Conservation (phyloP, 2,888 invertebrate genomes). For the Sthenelais limicola region DNA sequence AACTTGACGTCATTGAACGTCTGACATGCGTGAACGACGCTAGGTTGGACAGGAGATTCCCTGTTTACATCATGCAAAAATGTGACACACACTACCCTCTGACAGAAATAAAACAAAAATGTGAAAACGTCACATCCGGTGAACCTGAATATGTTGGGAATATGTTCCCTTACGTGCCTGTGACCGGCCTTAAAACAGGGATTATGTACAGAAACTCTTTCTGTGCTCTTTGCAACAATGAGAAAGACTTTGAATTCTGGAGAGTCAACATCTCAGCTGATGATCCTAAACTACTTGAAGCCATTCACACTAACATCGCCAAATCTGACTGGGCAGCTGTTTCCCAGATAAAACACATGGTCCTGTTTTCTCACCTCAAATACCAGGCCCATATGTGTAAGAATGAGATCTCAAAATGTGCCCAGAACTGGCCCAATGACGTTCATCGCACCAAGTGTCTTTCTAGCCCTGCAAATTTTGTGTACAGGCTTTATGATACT, state of each 20-base stretch:
- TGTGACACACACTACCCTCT: constrained; percentile 12
- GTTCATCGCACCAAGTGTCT: neutral
- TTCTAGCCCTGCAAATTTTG: neutral
- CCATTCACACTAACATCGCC: neutral
- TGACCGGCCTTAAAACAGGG: neutral
- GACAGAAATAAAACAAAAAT: neutral
- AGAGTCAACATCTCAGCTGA: constrained; percentile 8
- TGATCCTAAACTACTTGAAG: neutral
- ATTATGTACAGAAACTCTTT: constrained; percentile 15
- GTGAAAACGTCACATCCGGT: neutral
- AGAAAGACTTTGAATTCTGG: constrained; percentile 9
- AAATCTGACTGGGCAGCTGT: constrained; percentile 10
- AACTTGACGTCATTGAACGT: neutral
- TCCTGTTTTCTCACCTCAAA: constrained; percentile 7
- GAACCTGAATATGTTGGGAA: neutral
- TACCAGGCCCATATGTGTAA: constrained; percentile 16
- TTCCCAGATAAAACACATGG: neutral
- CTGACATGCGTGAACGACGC: constrained; percentile 15
- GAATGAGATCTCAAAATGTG: neutral
- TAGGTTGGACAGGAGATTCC: neutral
- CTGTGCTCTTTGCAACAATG: constrained; percentile 35
- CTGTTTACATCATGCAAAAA: constrained; percentile 15
- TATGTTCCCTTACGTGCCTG: constrained; percentile 20
- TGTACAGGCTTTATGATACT: constrained; percentile 13
- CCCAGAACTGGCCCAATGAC: neutral